phyloP scores from a whole-genome alignment of 2,797 vertebrate species.

The Carduelis carduelis region DNA sequence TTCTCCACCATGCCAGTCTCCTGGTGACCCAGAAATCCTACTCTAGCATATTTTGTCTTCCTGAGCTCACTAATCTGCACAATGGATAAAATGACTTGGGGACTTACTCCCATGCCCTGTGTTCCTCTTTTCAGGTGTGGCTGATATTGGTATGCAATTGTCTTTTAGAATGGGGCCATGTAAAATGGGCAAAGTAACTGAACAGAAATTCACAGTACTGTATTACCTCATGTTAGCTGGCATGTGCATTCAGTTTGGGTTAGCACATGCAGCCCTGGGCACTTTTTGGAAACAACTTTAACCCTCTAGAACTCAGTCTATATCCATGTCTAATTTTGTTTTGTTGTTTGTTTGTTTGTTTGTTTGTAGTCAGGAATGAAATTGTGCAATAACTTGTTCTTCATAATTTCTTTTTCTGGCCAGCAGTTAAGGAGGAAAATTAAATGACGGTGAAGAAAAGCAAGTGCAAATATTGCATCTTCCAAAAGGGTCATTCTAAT shows the following conservation, averaged over 20 bases:
- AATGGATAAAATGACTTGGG: background rate
- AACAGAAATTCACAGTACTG: background rate
- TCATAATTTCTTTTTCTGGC: background rate
- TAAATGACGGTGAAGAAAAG: background rate
- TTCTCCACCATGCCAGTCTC: background rate
- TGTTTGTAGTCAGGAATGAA: background rate
- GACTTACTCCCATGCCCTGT: rapidly evolving
- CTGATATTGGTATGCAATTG: background rate
- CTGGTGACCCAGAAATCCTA: background rate
- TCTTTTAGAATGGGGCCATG: background rate
- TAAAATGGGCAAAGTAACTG: background rate
- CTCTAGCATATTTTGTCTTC: background rate
- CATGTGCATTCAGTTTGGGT: background rate
- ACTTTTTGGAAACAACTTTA: background rate
- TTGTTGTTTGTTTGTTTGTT: too few relatives aligned
- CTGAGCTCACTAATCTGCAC: background rate
- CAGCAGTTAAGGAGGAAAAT: background rate
- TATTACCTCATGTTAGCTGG: background rate
- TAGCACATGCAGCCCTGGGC: background rate
- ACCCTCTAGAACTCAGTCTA: background rate
- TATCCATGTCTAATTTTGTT: background rate
- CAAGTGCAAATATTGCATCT: background rate
- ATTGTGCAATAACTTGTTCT: background rate
- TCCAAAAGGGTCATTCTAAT: slow-evolving; percentile 4
- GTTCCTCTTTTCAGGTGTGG: background rate